Evolutionary conservation across 2,113 vertebrate genomes (phyloP).

Genomic region (Hippocampus comes): DNA sequence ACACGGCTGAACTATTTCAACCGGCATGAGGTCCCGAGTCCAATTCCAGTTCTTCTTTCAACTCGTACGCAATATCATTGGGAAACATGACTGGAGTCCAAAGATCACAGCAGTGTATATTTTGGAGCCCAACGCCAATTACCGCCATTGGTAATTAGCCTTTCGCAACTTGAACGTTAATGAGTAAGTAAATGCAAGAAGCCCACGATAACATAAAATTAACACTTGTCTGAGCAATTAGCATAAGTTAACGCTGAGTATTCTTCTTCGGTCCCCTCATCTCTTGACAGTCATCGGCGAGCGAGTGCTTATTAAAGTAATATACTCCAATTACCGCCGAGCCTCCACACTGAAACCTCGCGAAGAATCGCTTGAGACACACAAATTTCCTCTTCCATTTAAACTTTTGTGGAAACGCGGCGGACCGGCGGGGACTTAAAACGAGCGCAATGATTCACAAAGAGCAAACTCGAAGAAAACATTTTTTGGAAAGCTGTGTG

Average conservation of each 20-base stretch:
- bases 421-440: slow-evolving; percentile 15
- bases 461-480: slow-evolving; percentile 31
- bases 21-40: too few species aligned
- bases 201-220: neutral
- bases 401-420: slow-evolving; percentile 38
- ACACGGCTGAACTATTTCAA: neutral
- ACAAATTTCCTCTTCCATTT: slow-evolving; percentile 14
- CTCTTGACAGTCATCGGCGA: neutral
- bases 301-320: slow-evolving; percentile 6
- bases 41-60: too few species aligned
- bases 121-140: neutral
- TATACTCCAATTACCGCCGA: neutral
- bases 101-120: neutral
- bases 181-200: neutral
- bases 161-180: neutral
- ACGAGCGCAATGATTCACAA: slow-evolving; percentile 22
- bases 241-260: neutral
- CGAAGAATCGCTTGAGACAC: neutral
- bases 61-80: neutral
- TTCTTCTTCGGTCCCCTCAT: neutral
- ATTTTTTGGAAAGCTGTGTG: neutral
- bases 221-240: neutral
- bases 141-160: neutral
- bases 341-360: neutral
- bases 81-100: neutral